Evolutionary conservation across 2,888 invertebrate species (phyloP).

Genomic region (Tridacna gigas): DNA sequence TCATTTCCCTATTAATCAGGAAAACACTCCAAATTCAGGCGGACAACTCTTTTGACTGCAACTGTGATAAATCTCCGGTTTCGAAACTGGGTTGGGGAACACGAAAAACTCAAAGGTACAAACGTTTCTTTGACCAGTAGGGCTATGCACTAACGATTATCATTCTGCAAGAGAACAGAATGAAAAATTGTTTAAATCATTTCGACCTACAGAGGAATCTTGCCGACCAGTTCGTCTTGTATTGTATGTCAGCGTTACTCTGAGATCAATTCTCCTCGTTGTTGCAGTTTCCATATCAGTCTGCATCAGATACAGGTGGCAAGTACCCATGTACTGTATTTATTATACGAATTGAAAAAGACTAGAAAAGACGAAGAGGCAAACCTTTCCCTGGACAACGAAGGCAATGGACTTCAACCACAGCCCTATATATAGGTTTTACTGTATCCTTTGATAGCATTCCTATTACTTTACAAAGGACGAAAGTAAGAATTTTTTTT

Average conservation of each 20-base stretch:
- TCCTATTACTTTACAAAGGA: too few relatives aligned
- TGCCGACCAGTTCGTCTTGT: background rate
- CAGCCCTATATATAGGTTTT: slow-evolving; percentile 21
- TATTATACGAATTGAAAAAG: background rate
- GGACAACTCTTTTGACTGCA: slow-evolving; percentile 33
- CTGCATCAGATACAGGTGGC: slow-evolving; percentile 21
- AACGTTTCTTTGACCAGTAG: background rate
- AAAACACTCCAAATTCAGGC: slow-evolving; percentile 7
- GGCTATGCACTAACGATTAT: background rate
- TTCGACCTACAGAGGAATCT: background rate
- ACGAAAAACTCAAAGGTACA: background rate
- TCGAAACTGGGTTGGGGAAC: slow-evolving; percentile 29
- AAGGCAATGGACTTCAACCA: background rate
- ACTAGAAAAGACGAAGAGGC: background rate
- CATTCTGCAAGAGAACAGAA: background rate
- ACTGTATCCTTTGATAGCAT: too few relatives aligned
- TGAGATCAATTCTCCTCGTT: background rate
- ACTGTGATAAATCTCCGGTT: slow-evolving; percentile 39
- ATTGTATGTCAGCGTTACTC: background rate
- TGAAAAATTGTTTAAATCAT: background rate
- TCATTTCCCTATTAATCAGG: slow-evolving; percentile 13
- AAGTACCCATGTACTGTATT: slow-evolving; percentile 18
- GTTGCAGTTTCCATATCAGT: background rate
- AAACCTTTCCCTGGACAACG: background rate
- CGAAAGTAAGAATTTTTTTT: too few relatives aligned